Conservation (phyloP, 2,888 invertebrate species). For the Ditula angustiorana region DNA sequence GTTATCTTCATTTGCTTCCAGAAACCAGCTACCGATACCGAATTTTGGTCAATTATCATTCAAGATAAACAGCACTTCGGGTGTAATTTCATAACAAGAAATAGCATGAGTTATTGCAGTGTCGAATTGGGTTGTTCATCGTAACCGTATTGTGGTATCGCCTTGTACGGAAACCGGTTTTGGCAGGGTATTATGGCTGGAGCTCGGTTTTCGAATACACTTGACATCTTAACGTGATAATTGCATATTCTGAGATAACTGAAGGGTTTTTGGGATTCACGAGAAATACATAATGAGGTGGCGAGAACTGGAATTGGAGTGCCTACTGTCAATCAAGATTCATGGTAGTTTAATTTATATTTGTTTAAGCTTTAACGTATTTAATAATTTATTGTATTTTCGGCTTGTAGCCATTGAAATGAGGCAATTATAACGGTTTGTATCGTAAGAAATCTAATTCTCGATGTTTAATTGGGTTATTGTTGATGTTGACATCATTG, state of each 20-base stretch:
- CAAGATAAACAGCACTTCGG: conserved; percentile 51
- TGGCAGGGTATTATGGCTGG: conserved; percentile 1
- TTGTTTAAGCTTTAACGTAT: no score
- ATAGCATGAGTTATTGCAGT: conserved; percentile 47
- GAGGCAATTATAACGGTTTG: no score
- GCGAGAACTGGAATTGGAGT: background rate
- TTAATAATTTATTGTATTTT: no score
- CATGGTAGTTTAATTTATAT: no score
- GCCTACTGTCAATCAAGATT: background rate
- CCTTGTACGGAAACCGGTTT: background rate
- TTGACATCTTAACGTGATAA: conserved; percentile 38
- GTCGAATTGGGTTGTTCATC: conserved; percentile 28
- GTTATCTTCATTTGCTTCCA: conserved; percentile 45
- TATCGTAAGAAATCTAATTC: no score
- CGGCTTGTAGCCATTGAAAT: no score
- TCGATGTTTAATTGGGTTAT: no score
- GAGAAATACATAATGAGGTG: conserved; percentile 12
- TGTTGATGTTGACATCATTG: no score
- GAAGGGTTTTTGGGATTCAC: conserved; percentile 7
- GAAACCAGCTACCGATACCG: conserved; percentile 50
- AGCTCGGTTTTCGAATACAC: conserved; percentile 19
- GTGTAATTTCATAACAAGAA: conserved; percentile 52
- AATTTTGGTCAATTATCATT: conserved; percentile 58
- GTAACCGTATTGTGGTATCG: conserved; percentile 13
- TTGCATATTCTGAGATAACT: conserved; percentile 12